Conservation (phyloP, 2,113 vertebrate species). For the Ptychochromis oligacanthus region DNA sequence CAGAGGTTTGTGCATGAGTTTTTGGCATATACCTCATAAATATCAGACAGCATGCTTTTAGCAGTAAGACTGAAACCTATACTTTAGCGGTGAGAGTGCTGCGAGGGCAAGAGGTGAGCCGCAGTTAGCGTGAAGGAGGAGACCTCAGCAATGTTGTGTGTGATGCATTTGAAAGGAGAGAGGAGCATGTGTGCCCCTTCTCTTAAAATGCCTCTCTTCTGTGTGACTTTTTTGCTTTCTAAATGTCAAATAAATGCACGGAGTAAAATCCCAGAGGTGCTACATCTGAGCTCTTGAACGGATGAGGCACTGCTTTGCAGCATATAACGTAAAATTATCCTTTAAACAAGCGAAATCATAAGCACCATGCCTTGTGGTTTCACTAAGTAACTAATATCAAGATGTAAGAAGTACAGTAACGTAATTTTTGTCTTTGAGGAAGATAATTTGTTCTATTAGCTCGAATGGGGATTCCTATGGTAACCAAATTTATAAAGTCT, state of each 20-base stretch:
- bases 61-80: slow-evolving; percentile 42
- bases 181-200: background rate
- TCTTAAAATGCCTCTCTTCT: background rate
- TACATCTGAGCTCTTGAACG: background rate
- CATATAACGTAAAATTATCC: background rate
- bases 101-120: slow-evolving; percentile 63
- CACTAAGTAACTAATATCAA: background rate
- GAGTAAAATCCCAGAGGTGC: background rate
- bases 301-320: background rate
- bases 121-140: slow-evolving; percentile 17
- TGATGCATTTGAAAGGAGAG: slow-evolving; percentile 13
- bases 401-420: background rate
- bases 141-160: slow-evolving; percentile 34
- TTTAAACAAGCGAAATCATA: background rate
- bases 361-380: background rate
- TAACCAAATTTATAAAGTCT: background rate
- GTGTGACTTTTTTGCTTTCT: background rate
- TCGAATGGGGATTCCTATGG: background rate
- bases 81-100: slow-evolving; percentile 57
- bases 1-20: slow-evolving; percentile 29
- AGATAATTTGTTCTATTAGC: background rate
- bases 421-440: background rate
- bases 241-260: background rate
- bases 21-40: slow-evolving; percentile 52
- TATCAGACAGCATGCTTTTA: slow-evolving; percentile 51